Evolutionary conservation across 2,113 vertebrate genomes (phyloP).

Genomic region (Podiceps cristatus): DNA sequence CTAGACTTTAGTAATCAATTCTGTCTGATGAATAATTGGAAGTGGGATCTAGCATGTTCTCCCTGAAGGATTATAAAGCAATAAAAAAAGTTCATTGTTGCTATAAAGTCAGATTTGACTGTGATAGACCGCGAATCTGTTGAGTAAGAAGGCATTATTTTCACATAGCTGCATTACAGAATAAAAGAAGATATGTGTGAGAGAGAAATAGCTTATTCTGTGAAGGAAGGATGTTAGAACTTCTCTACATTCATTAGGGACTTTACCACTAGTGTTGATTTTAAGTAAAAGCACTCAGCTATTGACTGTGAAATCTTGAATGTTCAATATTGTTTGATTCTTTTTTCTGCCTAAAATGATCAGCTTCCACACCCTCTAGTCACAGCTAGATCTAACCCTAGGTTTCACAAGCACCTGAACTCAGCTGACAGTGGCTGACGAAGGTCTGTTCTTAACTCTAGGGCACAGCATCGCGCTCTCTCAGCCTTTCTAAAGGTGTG

Average conservation of each 20-base stretch:
- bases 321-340: background rate
- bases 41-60: background rate
- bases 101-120: background rate
- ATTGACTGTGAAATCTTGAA: background rate
- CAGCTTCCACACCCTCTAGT: background rate
- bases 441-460: background rate
- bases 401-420: background rate
- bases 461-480: accelerated
- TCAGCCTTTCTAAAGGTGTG: background rate
- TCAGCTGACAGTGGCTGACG: background rate
- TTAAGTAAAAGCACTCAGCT: background rate
- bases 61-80: background rate
- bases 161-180: background rate
- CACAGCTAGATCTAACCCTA: background rate
- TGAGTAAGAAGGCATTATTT: background rate
- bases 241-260: background rate
- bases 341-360: background rate
- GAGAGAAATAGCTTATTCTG: background rate
- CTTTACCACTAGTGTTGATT: background rate
- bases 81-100: background rate
- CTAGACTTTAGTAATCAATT: background rate
- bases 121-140: background rate
- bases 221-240: background rate
- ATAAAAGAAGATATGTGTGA: background rate
- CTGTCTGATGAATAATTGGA: background rate